These are phyloP conservation scores for Ectemnius continuus DNA, from an alignment of 2,888 invertebrate genomes.

Conservation along the genomic window DNA sequence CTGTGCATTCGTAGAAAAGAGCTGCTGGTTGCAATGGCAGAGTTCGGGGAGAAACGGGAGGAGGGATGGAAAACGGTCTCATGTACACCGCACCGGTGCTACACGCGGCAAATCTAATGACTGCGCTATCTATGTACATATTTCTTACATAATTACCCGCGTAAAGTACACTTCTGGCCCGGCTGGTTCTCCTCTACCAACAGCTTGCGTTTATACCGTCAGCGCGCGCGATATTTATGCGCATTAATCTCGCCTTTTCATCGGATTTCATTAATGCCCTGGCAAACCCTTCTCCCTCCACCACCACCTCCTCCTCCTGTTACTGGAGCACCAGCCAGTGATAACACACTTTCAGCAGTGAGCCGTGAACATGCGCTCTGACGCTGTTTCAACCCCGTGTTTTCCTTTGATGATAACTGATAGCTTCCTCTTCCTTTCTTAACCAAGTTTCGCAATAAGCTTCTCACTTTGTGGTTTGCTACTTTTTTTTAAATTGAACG, in stretches of 20 bases:
- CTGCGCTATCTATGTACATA: slow-evolving; percentile 62
- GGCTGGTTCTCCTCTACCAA: slow-evolving; percentile 23
- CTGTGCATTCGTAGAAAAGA: too few relatives aligned
- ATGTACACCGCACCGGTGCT: slow-evolving; percentile 12
- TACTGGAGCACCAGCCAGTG: slow-evolving; percentile 19
- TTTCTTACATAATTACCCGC: slow-evolving; percentile 61
- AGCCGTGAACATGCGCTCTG: background rate
- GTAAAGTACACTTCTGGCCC: slow-evolving; percentile 51
- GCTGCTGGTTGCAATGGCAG: too few relatives aligned
- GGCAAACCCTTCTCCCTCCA: too few relatives aligned
- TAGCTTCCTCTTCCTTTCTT: too few relatives aligned
- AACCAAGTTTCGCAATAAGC: too few relatives aligned
- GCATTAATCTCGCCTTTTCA: slow-evolving; percentile 63
- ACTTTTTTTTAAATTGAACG: too few relatives aligned
- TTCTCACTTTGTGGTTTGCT: too few relatives aligned
- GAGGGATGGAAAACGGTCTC: slow-evolving; percentile 34
- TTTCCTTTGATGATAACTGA: too few relatives aligned
- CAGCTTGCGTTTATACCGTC: slow-evolving; percentile 51
- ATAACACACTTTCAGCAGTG: slow-evolving; percentile 49
- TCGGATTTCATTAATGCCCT: slow-evolving; percentile 61
- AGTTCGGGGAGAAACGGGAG: background rate
- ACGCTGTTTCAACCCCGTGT: too few relatives aligned
- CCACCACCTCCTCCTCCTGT: too few relatives aligned
- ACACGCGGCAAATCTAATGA: slow-evolving; percentile 56
- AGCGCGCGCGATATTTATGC: slow-evolving; percentile 56